A percentile compares a stretch with the other conserved stretches of the same genome.
Evolutionary conservation across 2,888 invertebrate genomes (phyloP).

Genomic region (Dioctria linearis): DNA sequence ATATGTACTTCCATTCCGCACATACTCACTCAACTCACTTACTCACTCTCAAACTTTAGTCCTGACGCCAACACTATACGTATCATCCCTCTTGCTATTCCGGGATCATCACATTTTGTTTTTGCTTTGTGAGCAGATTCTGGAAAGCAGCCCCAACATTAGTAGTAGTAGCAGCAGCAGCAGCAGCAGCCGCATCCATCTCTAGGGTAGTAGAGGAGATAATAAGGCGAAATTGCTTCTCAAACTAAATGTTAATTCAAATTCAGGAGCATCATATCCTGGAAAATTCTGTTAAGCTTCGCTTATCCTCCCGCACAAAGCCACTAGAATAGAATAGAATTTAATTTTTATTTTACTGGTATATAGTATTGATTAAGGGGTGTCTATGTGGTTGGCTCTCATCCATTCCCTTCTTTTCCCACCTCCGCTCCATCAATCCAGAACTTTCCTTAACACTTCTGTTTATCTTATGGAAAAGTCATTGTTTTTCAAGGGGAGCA

Average conservation of each 20-base stretch:
- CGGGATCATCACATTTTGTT: constrained; percentile 46
- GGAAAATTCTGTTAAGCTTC: background rate
- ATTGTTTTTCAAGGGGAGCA: background rate
- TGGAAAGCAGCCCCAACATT: background rate
- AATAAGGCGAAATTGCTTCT: constrained; percentile 46
- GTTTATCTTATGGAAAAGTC: background rate
- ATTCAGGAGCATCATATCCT: constrained; percentile 30
- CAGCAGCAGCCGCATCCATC: background rate
- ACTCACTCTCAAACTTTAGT: too few species aligned
- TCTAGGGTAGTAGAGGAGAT: constrained; percentile 7
- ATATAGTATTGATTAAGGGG: constrained; percentile 19
- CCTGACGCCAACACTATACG: background rate
- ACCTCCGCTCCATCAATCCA: background rate
- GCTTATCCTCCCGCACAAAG: background rate
- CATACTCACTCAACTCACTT: background rate
- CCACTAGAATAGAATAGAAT: background rate
- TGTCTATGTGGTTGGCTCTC: background rate
- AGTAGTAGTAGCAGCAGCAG: too few species aligned
- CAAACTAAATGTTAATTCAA: constrained; percentile 43
- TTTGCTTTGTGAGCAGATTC: constrained; percentile 22
- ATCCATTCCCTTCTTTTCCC: background rate
- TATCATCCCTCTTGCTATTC: background rate
- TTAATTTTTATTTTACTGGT: constrained; percentile 35
- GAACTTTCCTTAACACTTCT: background rate
- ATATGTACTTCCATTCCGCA: background rate